Percentiles rank a stretch among this genome's conserved stretches.
Evolutionary conservation across 2,113 vertebrate species (phyloP).

Genomic region (Daubentonia madagascariensis): DNA sequence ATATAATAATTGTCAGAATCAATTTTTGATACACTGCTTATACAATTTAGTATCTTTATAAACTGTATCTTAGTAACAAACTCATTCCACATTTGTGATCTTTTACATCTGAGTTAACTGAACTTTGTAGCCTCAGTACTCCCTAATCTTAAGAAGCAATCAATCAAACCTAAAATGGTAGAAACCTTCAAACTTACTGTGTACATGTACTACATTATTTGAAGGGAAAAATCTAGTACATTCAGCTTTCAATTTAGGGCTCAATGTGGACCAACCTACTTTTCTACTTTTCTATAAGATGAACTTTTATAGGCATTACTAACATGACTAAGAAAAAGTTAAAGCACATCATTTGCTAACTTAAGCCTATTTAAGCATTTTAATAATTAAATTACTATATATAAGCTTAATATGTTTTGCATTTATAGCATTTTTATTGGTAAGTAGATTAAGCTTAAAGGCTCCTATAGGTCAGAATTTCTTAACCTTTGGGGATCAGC

Average conservation of each 20-base stretch:
- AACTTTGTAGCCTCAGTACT: not conserved
- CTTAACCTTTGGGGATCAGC: not conserved
- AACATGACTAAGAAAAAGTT: not conserved
- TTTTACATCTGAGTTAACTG: not conserved
- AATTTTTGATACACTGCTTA: not conserved
- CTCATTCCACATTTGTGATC: not conserved
- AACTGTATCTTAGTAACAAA: not conserved
- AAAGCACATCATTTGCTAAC: not conserved
- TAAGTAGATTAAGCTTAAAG: not conserved
- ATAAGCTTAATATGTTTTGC: not conserved
- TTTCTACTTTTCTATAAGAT: not conserved
- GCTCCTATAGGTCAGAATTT: not conserved
- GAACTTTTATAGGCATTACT: not conserved
- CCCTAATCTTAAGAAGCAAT: not conserved
- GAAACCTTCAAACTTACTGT: not conserved
- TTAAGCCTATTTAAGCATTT: not conserved
- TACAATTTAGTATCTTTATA: not conserved
- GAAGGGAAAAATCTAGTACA: not conserved
- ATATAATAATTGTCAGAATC: not conserved
- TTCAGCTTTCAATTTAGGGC: not conserved
- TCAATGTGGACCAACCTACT: not conserved
- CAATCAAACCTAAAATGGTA: not conserved
- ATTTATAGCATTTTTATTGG: not conserved
- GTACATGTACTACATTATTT: not conserved
- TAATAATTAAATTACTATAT: not conserved